These are phyloP conservation scores for Leucozona laternaria DNA, from an alignment of 2,888 invertebrate genomes.

Conservation along the genomic window DNA sequence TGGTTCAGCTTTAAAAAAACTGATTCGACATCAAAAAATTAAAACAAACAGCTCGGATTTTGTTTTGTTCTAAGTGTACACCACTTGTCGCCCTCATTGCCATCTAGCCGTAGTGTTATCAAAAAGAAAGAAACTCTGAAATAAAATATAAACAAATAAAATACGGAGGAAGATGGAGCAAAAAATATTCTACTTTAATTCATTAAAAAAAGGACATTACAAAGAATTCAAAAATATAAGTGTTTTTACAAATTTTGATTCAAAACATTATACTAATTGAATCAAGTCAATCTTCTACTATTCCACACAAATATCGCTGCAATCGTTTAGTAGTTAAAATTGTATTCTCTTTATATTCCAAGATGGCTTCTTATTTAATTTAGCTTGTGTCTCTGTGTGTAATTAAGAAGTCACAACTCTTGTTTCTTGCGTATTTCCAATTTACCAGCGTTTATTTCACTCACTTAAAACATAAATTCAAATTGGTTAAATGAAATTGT, in stretches of 20 bases:
- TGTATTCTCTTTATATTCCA: slow-evolving; percentile 57
- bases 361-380: slow-evolving; percentile 76
- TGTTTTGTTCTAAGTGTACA: no score
- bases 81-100: no score
- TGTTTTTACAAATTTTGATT: not conserved
- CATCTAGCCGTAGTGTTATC: no score
- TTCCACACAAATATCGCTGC: slow-evolving; percentile 32
- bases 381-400: slow-evolving; percentile 77
- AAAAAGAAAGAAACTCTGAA: no score
- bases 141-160: not conserved
- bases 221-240: not conserved
- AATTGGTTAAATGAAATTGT: slow-evolving; percentile 6
- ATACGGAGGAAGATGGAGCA: no score
- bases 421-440: slow-evolving; percentile 64
- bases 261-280: not conserved
- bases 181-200: no score
- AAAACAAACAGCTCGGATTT: no score
- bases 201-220: no score
- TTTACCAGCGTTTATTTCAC: slow-evolving; percentile 36
- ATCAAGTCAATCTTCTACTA: not conserved
- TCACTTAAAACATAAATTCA: slow-evolving; percentile 1
- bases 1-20: no score
- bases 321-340: slow-evolving; percentile 36
- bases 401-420: slow-evolving; percentile 79
- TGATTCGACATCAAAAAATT: no score